Base-by-base conservation (phyloP, 2,797 vertebrate genomes). In the Pogonophryne albipinna region DNA sequence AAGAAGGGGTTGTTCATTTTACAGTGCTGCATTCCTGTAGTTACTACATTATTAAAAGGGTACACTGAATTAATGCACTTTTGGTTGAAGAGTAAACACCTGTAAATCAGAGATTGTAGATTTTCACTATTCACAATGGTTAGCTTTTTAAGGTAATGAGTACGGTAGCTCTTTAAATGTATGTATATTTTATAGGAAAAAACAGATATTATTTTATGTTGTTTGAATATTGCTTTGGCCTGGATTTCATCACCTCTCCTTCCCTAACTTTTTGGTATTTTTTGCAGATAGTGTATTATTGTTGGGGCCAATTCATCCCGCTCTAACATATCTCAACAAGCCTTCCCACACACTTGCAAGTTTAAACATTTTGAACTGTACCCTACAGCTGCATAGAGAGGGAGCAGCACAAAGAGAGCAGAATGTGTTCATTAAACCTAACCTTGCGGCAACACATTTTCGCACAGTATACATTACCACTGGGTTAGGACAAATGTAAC, bases 301-400 rank as follows among this genome's bases (percentile, higher is more conserved):
- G 47, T 65, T 2, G 31, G 34, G 47, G 53, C 79, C n/a, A 57
- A 10, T 20, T 74, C 63, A 61, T 78, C 64, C 53, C 49, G 6
- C 50, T 74, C 49, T 0, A 42, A 83, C 86, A 84, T 51, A 79
- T 85, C 79, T 75, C 66, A 76, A 64, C 75, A 85, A 68, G 61
- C 46, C 70, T 69, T 60, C 20, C 66, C 34, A 51, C 53, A 73
- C 69, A 71, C 31, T n/a, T 62, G 64, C 72, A 74, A n/a, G 45
- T 72, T 81, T 45, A 66, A 60, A 76, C 58, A 74, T 80, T 78
- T 80, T 9, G 2, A 74, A 74, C 60, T 76, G 75, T 75, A 78
- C 49, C 83, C 83, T 80, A 10, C 84, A 84, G 85, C 84, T 82
- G 76, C 23, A 14, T 4, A 49, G 70, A 44, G 62, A 76, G 70